Evolutionary conservation across 2,888 invertebrate genomes (phyloP).

Genomic region (Pandemis corylana): DNA sequence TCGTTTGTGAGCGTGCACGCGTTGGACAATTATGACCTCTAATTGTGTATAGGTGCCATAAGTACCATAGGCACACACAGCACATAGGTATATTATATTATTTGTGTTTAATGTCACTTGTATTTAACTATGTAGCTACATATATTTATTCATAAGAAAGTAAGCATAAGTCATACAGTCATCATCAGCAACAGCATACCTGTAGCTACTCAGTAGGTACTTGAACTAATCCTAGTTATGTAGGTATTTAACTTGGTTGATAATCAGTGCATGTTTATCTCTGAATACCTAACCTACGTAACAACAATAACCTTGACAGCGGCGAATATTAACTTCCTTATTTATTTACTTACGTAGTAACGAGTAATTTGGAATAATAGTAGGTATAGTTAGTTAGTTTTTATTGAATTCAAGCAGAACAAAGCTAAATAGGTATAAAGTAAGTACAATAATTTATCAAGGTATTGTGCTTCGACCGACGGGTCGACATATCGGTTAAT

Average conservation of each 20-base stretch:
- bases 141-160: no score
- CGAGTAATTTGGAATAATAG: background rate
- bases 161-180: no score
- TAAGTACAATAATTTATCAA: slow-evolving; percentile 16
- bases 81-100: no score
- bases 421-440: slow-evolving; percentile 10
- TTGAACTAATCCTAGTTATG: background rate
- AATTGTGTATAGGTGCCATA: no score
- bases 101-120: no score
- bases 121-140: no score
- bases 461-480: slow-evolving; percentile 15
- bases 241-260: background rate
- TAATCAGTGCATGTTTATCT: slow-evolving; percentile 10
- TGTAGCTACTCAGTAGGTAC: background rate
- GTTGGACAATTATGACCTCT: no score
- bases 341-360: slow-evolving; percentile 11
- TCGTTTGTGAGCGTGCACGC: no score
- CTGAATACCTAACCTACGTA: background rate
- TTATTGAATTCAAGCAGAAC: slow-evolving; percentile 4
- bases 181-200: background rate
- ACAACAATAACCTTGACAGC: slow-evolving; percentile 12
- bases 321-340: background rate
- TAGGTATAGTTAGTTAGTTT: background rate
- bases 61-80: no score
- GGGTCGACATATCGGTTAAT: slow-evolving; percentile 15